phyloP scores from a whole-genome alignment of 2,113 vertebrate genomes.

The Poeciliopsis prolifica region DNA sequence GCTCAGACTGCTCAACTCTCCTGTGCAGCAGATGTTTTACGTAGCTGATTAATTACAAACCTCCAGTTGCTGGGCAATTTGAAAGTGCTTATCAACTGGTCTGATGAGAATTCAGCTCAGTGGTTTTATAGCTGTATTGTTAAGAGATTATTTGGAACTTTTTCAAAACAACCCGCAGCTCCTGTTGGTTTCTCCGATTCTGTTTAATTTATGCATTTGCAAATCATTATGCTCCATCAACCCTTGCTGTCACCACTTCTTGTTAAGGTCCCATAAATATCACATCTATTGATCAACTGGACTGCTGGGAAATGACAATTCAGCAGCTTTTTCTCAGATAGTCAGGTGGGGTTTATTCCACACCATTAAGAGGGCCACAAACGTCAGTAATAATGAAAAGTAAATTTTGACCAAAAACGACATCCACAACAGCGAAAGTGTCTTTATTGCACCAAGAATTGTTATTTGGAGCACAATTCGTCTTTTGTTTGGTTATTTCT shows the following conservation, averaged over 20 bases:
- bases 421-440: background rate
- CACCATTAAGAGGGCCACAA: slow-evolving; percentile 18
- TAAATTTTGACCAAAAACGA: slow-evolving; percentile 32
- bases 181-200: background rate
- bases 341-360: slow-evolving; percentile 24
- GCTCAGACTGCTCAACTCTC: slow-evolving; percentile 14
- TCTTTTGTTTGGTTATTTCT: background rate
- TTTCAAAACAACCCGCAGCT: background rate
- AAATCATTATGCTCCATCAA: background rate
- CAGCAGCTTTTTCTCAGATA: slow-evolving; percentile 20
- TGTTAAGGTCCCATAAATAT: slow-evolving; percentile 38
- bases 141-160: background rate
- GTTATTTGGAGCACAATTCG: background rate
- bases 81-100: slow-evolving; percentile 31
- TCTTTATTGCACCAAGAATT: background rate
- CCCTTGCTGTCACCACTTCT: slow-evolving; percentile 3
- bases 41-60: slow-evolving; percentile 39
- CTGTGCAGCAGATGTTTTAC: slow-evolving; percentile 38
- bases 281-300: slow-evolving; percentile 31
- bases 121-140: slow-evolving; percentile 3
- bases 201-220: background rate
- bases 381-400: background rate
- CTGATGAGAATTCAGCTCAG: slow-evolving; percentile 9
- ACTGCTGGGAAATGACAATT: slow-evolving; percentile 32
- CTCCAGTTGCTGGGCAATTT: slow-evolving; percentile 28